These are phyloP conservation scores for Neomorphus geoffroyi DNA, from an alignment of 2,797 vertebrate species.

Conservation along the genomic window DNA sequence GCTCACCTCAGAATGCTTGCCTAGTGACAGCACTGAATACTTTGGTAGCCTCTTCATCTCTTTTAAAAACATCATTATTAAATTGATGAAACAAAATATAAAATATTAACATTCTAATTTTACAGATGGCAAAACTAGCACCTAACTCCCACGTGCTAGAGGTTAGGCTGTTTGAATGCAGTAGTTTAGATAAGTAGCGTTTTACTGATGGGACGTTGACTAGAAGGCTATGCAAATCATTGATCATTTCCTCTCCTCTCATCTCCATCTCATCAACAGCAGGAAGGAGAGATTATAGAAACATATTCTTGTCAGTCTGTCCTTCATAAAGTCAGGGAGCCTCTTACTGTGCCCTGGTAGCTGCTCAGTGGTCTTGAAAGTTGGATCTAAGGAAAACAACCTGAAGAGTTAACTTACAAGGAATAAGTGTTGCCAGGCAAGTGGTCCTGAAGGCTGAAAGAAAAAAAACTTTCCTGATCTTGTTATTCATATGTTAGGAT, in stretches of 20 bases:
- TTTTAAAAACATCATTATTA: neutral
- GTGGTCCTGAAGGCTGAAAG: neutral
- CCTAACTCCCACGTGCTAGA: neutral
- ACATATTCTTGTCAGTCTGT: neutral
- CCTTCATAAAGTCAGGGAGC: neutral
- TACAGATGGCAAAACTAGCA: neutral
- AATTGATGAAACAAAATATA: too few species aligned
- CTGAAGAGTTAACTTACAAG: neutral
- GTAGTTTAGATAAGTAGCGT: neutral
- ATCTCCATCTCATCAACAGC: neutral
- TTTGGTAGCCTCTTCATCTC: neutral
- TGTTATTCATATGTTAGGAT: neutral
- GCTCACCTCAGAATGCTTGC: neutral
- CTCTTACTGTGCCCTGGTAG: neutral
- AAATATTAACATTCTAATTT: neutral
- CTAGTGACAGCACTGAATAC: neutral
- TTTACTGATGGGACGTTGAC: neutral
- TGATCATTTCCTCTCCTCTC: neutral
- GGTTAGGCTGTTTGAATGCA: neutral
- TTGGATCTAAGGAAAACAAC: neutral
- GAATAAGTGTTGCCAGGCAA: neutral
- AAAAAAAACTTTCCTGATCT: neutral
- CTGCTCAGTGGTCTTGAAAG: neutral
- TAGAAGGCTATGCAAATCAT: neutral
- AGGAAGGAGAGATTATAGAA: neutral